Conservation (phyloP, 2,888 invertebrate species). For the Catocala nupta region DNA sequence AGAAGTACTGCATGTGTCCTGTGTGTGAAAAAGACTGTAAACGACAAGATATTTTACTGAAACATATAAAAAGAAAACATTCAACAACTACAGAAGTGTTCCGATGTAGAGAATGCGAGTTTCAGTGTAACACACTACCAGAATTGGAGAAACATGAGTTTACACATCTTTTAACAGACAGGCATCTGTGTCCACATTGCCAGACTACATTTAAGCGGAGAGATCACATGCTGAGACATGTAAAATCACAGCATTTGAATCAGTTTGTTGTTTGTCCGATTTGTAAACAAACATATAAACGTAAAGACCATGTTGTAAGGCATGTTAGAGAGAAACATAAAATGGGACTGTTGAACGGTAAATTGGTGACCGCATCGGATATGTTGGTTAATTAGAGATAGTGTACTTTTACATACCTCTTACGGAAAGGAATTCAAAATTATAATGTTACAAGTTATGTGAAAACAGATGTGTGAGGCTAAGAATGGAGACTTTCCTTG, state of each 20-base stretch:
- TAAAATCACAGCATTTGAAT: conserved; percentile 67
- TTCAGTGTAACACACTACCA: conserved; percentile 48
- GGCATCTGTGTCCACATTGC: conserved; percentile 65
- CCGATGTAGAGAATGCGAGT: conserved; percentile 60
- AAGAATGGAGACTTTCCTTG: too few relatives aligned
- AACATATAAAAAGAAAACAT: conserved; percentile 64
- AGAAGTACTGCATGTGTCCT: conserved; percentile 56
- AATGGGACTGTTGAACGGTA: conserved; percentile 61
- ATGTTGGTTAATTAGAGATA: conserved; percentile 24
- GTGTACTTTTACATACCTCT: too few relatives aligned
- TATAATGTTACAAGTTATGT: too few relatives aligned
- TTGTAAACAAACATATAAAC: conserved; percentile 64
- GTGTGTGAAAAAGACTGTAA: conserved; percentile 62
- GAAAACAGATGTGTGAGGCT: too few relatives aligned
- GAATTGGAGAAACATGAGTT: conserved; percentile 59
- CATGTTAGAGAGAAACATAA: conserved; percentile 71
- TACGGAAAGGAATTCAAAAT: too few relatives aligned
- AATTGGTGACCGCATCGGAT: conserved; percentile 55
- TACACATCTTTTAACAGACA: conserved; percentile 50
- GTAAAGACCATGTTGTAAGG: conserved; percentile 68
- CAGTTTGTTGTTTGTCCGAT: conserved; percentile 60
- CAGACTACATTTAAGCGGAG: conserved; percentile 63
- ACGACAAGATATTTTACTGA: conserved; percentile 56
- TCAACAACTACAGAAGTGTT: conserved; percentile 45
- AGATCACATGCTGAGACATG: conserved; percentile 72